These are phyloP conservation scores for Myiotriccus ornatus DNA, from an alignment of 2,797 vertebrate species.

Conservation along the genomic window DNA sequence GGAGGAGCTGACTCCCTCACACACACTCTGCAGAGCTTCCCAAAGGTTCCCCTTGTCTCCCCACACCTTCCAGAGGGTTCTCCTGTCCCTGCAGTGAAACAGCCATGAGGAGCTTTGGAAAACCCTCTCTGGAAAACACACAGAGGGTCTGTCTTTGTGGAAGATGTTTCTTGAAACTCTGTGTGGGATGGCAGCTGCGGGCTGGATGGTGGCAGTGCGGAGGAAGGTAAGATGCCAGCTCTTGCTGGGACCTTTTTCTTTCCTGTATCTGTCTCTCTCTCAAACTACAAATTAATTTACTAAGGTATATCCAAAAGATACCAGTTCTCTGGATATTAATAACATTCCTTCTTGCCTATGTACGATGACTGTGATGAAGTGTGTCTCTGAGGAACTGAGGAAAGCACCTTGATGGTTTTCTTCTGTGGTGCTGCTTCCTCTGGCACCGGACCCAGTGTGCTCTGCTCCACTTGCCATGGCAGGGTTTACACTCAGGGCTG, in stretches of 20 bases:
- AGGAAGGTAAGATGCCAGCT: background rate
- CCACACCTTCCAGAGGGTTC: background rate
- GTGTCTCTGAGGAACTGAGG: background rate
- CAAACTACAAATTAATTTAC: background rate
- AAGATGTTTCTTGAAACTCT: background rate
- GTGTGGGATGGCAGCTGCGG: rapidly evolving
- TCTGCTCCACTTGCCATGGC: background rate
- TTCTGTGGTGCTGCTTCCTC: background rate
- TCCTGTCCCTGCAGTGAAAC: background rate
- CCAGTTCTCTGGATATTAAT: background rate
- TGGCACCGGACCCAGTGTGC: background rate
- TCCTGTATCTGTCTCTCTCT: background rate
- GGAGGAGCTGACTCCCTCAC: background rate
- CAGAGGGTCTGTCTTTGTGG: background rate
- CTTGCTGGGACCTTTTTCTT: background rate
- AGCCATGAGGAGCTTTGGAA: background rate
- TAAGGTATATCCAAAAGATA: background rate
- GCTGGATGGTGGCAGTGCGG: rapidly evolving
- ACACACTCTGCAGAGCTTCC: background rate
- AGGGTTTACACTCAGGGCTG: background rate
- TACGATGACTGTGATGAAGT: background rate
- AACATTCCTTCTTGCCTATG: rapidly evolving
- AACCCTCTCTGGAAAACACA: background rate
- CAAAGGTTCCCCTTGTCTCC: rapidly evolving
- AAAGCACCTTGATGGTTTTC: rapidly evolving